Evolutionary conservation across 2,113 vertebrate species (phyloP), one percentile per base, ranked within the genome.

Genomic region (Benitochromis conjunctus): DNA sequence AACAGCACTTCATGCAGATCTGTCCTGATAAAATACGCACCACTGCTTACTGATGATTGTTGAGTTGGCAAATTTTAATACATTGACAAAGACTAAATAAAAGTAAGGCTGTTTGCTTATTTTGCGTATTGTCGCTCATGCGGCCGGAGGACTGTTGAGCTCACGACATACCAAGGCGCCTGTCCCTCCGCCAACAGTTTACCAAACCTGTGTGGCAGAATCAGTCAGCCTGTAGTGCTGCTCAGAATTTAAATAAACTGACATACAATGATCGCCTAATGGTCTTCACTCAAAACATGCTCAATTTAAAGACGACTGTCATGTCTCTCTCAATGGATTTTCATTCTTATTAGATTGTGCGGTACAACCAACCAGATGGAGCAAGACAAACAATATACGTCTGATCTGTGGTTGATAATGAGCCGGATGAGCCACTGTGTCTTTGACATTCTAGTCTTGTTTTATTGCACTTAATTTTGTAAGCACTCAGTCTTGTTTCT

Each of bases 321-420:
- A 41, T 14, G 62, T 66, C 62, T 0, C 14, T 66, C 19, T 41
- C 0, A 66, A 41, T 0, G 1, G 41, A 66, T 66, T 66, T 41
- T 0, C 41, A 66, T 14, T 66, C 0, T 66, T 19, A 66, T 66
- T 66, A 14, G 62, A 9, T 24, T 41, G 36, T 24, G 11, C 62
- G 21, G 36, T 66, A 66, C 62, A 41, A 9, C n/a, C 62, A 66
- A 66, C 9, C 3, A 5, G 11, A 24, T 19, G 11, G 21, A 11
- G 41, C 36, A 66, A 0, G 62, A 41, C 11, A 24, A 21, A 7
- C 7, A 66, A 41, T 66, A 36, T 66, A 66, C n/a, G 41, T 66
- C 62, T 66, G 62, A 66, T 41, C 18, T 66, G n/a, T 66, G 62
- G 13, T 41, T 1, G n/a, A 41, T 66, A 41, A 66, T 41, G 62